Evolutionary conservation across 2,888 invertebrate genomes (phyloP).

Genomic region (Syrphus vitripennis): DNA sequence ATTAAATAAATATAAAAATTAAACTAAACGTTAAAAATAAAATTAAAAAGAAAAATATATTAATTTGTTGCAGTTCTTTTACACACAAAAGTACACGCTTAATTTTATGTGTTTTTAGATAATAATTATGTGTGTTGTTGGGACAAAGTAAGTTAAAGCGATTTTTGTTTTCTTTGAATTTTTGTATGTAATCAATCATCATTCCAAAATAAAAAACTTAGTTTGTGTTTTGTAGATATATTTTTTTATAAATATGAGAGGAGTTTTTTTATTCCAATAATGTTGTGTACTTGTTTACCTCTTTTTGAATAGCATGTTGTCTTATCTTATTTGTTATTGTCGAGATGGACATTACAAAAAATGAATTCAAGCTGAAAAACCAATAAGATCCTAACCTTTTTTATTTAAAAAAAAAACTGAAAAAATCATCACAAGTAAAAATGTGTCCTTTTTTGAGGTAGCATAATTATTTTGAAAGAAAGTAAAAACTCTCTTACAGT

Average conservation of each 20-base stretch:
- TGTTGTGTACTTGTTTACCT: slow-evolving; percentile 49
- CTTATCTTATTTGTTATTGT: slow-evolving; percentile 10
- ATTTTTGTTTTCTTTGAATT: slow-evolving; percentile 23
- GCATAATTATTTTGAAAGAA: no score
- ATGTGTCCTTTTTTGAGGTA: not conserved
- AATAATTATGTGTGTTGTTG: slow-evolving; percentile 46
- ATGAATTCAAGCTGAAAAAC: not conserved
- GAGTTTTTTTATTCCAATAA: not conserved
- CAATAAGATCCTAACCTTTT: not conserved
- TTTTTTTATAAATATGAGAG: slow-evolving; percentile 7
- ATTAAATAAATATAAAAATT: slow-evolving; percentile 40
- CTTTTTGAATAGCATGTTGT: slow-evolving; percentile 59
- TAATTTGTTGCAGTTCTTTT: slow-evolving; percentile 39
- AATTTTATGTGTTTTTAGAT: slow-evolving; percentile 40
- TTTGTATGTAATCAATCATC: slow-evolving; percentile 11
- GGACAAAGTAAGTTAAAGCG: slow-evolving; percentile 61
- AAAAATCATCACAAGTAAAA: not conserved
- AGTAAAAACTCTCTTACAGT: no score
- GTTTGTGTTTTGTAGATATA: slow-evolving; percentile 41
- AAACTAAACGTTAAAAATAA: slow-evolving; percentile 13
- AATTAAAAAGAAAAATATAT: not conserved
- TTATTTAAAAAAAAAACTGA: not conserved
- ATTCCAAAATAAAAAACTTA: slow-evolving; percentile 37
- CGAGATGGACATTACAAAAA: not conserved
- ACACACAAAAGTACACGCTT: slow-evolving; percentile 31